Conservation (phyloP, 1,140 invertebrate genomes). For the Oedothorax gibbosus region DNA sequence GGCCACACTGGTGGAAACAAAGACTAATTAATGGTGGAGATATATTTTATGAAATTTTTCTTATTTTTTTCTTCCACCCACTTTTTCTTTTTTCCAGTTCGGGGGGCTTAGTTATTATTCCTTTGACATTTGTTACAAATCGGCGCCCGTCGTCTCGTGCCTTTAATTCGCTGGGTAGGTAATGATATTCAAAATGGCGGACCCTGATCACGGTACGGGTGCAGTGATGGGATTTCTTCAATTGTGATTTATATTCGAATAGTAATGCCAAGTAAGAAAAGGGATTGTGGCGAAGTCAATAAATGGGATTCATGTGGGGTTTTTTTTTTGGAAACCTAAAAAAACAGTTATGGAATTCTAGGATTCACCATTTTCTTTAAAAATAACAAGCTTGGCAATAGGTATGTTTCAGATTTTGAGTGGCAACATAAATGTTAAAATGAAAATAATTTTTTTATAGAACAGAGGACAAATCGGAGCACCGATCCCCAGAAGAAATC, state of each 20-base stretch:
- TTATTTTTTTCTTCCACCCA: conserved; percentile 14
- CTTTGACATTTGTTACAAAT: conserved; percentile 60
- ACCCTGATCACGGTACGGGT: conserved; percentile 13
- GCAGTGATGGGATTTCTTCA: conserved; percentile 15
- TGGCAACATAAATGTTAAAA: too few species aligned
- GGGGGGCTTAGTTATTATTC: conserved; percentile 59
- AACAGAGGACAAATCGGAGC: too few species aligned
- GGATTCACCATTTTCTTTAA: too few species aligned
- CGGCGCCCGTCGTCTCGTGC: conserved; percentile 43
- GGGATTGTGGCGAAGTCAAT: not conserved
- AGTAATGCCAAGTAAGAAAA: conserved; percentile 2
- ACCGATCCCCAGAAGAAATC: too few species aligned
- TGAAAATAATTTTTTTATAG: too few species aligned
- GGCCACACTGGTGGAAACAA: conserved; percentile 46
- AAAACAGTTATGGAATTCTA: too few species aligned
- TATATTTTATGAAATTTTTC: conserved; percentile 58
- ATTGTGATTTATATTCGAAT: conserved; percentile 28
- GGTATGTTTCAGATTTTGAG: too few species aligned
- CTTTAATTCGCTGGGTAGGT: conserved; percentile 57
- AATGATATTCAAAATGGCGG: conserved; percentile 60
- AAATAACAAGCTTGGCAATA: too few species aligned
- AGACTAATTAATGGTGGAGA: conserved; percentile 59
- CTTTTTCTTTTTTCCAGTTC: conserved; percentile 47
- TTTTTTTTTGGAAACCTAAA: not conserved
- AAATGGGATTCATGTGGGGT: not conserved